These are phyloP conservation scores for Lethenteron reissneri DNA, from an alignment of 2,113 vertebrate species.

Conservation along the genomic window DNA sequence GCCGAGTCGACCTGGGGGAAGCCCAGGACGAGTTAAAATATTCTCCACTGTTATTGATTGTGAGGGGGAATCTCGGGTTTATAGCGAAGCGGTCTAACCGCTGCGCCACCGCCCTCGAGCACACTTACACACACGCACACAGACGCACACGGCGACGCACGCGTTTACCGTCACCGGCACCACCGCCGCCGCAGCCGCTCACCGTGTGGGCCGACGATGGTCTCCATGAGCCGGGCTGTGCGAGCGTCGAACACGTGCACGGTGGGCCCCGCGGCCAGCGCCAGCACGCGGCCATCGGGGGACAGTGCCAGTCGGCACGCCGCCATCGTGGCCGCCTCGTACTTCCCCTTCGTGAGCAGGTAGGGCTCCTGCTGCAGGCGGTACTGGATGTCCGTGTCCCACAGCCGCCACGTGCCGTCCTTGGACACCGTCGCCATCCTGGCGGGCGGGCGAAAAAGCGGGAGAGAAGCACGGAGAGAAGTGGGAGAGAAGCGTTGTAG, in stretches of 20 bases:
- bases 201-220: constrained; percentile 31
- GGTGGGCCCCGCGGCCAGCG: constrained; percentile 32
- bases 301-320: constrained; percentile 43
- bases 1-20: too few relatives aligned
- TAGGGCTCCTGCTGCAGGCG: constrained; percentile 86
- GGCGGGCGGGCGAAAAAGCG: constrained; percentile 6
- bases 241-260: constrained; percentile 36
- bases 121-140: background rate
- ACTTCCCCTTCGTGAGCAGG: constrained; percentile 43
- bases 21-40: too few relatives aligned
- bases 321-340: constrained; percentile 17
- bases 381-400: constrained; percentile 80
- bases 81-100: too few relatives aligned
- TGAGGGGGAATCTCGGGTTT: too few relatives aligned
- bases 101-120: too few relatives aligned
- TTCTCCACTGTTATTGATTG: too few relatives aligned
- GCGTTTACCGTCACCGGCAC: background rate
- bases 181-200: constrained; percentile 8
- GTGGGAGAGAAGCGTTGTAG: background rate
- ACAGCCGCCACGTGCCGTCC: constrained; percentile 80
- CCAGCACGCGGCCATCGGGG: constrained; percentile 41
- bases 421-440: constrained; percentile 83
- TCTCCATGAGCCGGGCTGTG: constrained; percentile 43
- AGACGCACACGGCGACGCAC: background rate
- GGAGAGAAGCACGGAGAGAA: background rate